Conservation (phyloP, 2,888 invertebrate genomes). For the Pseudolycoriella hygida region DNA sequence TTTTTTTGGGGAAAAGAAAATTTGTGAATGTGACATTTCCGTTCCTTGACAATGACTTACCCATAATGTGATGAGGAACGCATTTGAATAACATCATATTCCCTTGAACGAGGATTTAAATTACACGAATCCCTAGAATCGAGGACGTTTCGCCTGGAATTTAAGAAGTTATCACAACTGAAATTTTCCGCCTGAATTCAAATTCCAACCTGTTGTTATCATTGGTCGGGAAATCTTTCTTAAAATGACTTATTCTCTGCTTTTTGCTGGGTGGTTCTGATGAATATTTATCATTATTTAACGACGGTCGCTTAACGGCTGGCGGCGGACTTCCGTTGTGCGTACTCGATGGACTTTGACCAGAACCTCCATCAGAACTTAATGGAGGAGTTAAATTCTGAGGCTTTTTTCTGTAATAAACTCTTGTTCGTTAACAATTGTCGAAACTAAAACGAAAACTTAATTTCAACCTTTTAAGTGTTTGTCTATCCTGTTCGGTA, state of each 20-base stretch:
- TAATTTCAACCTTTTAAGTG: conserved; percentile 64
- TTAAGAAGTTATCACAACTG: conserved; percentile 6
- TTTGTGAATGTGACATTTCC: no score
- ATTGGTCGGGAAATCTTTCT: conserved; percentile 32
- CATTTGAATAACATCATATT: conserved; percentile 11
- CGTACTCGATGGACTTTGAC: conserved; percentile 61
- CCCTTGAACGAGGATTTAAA: conserved; percentile 31
- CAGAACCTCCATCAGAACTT: conserved; percentile 63
- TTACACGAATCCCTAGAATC: conserved; percentile 30
- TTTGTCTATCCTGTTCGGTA: conserved; percentile 71
- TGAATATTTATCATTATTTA: conserved; percentile 29
- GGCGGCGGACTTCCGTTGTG: conserved; percentile 57
- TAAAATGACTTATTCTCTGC: conserved; percentile 73
- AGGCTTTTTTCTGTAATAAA: conserved; percentile 55
- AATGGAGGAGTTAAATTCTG: conserved; percentile 81
- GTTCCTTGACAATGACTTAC: no score
- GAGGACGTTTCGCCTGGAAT: conserved; percentile 19
- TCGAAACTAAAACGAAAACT: no score
- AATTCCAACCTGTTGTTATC: conserved; percentile 6
- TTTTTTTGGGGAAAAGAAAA: conserved; percentile 2
- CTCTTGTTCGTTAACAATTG: conserved; percentile 3
- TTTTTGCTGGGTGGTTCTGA: conserved; percentile 43
- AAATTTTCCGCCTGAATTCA: conserved; percentile 7
- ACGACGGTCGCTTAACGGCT: conserved; percentile 35
- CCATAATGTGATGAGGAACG: conserved; percentile 8